Evolutionary conservation across 2,797 vertebrate genomes (phyloP).

Genomic region (Psittacula derbiana): DNA sequence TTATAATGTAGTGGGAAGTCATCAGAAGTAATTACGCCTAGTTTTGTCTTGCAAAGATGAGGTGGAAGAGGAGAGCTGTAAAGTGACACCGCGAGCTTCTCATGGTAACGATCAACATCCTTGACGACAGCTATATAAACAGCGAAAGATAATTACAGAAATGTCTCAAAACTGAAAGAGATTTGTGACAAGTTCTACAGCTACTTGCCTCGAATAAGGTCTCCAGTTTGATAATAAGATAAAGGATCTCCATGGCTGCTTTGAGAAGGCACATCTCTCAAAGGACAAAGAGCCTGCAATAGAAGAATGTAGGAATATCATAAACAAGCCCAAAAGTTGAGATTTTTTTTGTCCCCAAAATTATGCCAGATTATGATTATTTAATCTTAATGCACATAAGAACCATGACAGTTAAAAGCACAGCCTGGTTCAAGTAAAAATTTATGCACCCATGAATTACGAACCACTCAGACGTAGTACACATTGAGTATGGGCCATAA

Average conservation of each 20-base stretch:
- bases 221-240: slow-evolving; percentile 93
- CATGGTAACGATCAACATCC: slow-evolving; percentile 94
- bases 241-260: slow-evolving; percentile 95
- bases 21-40: slow-evolving; percentile 89
- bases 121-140: slow-evolving; percentile 86
- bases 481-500: neutral
- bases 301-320: neutral
- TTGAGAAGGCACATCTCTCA: slow-evolving; percentile 92
- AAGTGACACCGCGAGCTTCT: slow-evolving; percentile 91
- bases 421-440: neutral
- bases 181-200: neutral
- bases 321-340: neutral
- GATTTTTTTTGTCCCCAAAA: neutral
- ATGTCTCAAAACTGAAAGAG: rapidly evolving
- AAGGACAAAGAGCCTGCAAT: slow-evolving; percentile 88
- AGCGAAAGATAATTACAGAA: neutral
- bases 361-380: neutral
- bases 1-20: slow-evolving; percentile 91
- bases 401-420: neutral
- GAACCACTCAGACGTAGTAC: neutral
- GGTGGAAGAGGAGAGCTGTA: slow-evolving; percentile 83
- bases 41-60: slow-evolving; percentile 80
- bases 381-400: neutral
- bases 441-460: rapidly evolving
- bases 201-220: slow-evolving; percentile 88